Evolutionary conservation across 2,113 vertebrate species (phyloP).

Genomic region (Albula glossodonta): DNA sequence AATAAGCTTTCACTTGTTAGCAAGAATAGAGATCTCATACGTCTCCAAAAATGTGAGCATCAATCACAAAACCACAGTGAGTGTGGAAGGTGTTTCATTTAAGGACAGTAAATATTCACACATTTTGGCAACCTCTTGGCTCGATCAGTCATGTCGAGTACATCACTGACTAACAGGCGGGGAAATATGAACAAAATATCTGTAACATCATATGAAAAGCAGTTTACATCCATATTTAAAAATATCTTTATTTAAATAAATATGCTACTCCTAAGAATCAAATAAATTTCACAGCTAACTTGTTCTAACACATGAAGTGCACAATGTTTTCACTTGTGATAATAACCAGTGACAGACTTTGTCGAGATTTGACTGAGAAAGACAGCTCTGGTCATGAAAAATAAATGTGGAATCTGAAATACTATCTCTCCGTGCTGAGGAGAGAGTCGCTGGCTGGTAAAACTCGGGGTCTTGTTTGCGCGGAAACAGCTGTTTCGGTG

Average conservation of each 20-base stretch:
- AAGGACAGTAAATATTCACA: neutral
- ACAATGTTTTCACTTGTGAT: neutral
- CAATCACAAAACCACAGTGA: neutral
- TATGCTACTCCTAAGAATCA: neutral
- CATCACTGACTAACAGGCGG: neutral
- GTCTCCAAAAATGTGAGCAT: neutral
- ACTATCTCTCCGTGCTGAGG: conserved; percentile 20
- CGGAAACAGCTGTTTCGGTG: conserved; percentile 30
- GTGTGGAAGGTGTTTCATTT: neutral
- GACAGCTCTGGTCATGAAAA: neutral
- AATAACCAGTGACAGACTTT: neutral
- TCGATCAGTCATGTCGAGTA: neutral
- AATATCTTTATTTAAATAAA: conserved; percentile 6
- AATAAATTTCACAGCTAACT: conserved; percentile 14
- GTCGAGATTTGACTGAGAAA: neutral
- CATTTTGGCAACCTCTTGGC: neutral
- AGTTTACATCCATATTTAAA: neutral
- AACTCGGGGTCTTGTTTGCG: conserved; percentile 33
- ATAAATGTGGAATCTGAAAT: conserved; percentile 29
- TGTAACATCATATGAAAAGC: neutral
- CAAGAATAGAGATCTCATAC: neutral
- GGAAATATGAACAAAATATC: conserved; percentile 7
- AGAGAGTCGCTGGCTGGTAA: neutral
- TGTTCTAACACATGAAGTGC: neutral
- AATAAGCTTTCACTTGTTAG: neutral